phyloP scores from a whole-genome alignment of 2,797 vertebrate species.

The Sciurus carolinensis region DNA sequence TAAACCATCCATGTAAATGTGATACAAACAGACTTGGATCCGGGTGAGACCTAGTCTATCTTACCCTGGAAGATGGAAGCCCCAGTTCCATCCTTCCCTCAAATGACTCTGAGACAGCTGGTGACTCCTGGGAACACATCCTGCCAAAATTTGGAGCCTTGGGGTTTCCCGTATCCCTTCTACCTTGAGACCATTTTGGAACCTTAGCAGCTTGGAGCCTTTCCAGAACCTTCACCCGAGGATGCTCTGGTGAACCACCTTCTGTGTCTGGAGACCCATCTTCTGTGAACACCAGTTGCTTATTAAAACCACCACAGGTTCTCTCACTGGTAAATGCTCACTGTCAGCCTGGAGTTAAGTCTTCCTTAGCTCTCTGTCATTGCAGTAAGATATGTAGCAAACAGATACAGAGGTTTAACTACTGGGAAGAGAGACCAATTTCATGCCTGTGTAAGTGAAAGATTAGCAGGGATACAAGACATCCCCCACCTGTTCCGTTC shows the following conservation, averaged over 20 bases:
- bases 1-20: neutral
- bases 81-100: neutral
- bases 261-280: neutral
- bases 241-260: neutral
- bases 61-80: neutral
- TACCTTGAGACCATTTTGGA: neutral
- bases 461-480: neutral
- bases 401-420: neutral
- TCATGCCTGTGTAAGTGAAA: neutral
- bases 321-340: neutral
- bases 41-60: neutral
- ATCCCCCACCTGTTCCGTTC: neutral
- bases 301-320: neutral
- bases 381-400: neutral
- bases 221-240: neutral
- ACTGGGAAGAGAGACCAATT: neutral
- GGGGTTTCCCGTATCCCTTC: neutral
- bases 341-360: neutral
- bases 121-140: neutral
- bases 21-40: neutral
- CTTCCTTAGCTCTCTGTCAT: neutral
- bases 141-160: neutral
- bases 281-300: neutral
- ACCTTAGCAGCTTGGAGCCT: neutral
- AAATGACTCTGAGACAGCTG: neutral